Conservation (phyloP, 2,113 vertebrate genomes). For the Nothocercus nigrocapillus region DNA sequence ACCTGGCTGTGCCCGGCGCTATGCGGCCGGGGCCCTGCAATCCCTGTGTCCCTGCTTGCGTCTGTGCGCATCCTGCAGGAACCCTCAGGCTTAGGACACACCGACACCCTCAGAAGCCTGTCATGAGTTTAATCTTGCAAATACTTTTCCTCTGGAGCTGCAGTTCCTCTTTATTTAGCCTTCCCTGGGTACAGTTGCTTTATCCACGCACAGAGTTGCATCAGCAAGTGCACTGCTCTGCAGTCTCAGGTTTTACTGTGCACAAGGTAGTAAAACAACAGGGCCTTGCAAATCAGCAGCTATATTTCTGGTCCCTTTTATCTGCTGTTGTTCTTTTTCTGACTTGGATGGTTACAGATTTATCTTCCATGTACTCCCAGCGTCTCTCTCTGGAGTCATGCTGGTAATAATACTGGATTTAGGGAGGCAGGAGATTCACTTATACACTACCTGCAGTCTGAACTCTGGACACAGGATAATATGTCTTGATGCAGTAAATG, state of each 20-base stretch:
- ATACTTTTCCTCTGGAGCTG: conserved; percentile 26
- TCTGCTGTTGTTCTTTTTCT: not conserved
- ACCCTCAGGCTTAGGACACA: conserved; percentile 26
- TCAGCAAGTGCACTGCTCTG: not conserved
- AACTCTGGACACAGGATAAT: not conserved
- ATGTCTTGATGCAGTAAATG: not conserved
- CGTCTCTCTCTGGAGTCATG: not conserved
- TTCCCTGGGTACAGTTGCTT: not conserved
- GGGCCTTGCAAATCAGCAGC: not conserved
- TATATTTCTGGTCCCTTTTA: not conserved
- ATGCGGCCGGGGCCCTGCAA: not conserved
- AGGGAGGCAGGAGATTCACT: not conserved
- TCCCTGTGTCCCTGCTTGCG: not conserved
- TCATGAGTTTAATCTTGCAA: conserved; percentile 13
- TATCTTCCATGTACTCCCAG: not conserved
- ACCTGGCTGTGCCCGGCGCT: not conserved
- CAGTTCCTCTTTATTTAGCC: conserved; percentile 14
- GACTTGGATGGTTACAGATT: not conserved
- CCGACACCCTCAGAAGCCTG: conserved; percentile 27
- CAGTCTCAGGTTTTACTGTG: not conserved
- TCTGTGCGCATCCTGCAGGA: conserved; percentile 8
- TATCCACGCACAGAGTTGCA: not conserved
- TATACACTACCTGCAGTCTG: not conserved
- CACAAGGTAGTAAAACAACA: not conserved
- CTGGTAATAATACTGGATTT: not conserved